Evolutionary conservation across 2,113 vertebrate genomes (phyloP).

Genomic region (Rhinoptilus africanus): DNA sequence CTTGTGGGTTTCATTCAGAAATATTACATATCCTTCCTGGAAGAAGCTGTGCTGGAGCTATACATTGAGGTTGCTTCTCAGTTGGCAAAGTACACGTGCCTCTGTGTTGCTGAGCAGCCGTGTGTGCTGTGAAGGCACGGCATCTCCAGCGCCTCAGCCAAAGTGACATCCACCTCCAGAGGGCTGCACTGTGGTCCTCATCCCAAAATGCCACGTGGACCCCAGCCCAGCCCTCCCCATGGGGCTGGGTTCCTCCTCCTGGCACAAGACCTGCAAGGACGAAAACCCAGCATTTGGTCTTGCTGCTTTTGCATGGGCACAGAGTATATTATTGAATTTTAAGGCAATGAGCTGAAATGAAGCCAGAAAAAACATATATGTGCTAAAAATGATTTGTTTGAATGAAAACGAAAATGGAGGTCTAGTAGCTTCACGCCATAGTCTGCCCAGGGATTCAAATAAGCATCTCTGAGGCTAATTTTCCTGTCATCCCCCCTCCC

Average conservation of each 20-base stretch:
- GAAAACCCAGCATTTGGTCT: accelerated
- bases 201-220: accelerated
- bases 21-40: neutral
- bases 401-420: neutral
- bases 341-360: neutral
- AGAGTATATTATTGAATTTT: neutral
- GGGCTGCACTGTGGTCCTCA: accelerated
- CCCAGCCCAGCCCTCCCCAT: neutral
- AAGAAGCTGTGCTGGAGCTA: neutral
- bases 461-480: slow-evolving; percentile 13
- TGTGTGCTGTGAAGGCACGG: neutral
- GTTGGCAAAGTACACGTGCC: accelerated
- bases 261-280: neutral
- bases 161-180: neutral
- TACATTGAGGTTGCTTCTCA: neutral
- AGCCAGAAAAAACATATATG: neutral
- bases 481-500: neutral
- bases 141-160: neutral
- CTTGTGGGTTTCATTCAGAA: neutral
- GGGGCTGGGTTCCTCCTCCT: neutral
- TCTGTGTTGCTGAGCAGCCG: neutral
- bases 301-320: accelerated
- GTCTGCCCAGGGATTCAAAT: neutral
- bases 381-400: neutral
- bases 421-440: neutral